These are phyloP conservation scores for Augiades crinisus DNA, from an alignment of 2,888 invertebrate species.

Conservation along the genomic window DNA sequence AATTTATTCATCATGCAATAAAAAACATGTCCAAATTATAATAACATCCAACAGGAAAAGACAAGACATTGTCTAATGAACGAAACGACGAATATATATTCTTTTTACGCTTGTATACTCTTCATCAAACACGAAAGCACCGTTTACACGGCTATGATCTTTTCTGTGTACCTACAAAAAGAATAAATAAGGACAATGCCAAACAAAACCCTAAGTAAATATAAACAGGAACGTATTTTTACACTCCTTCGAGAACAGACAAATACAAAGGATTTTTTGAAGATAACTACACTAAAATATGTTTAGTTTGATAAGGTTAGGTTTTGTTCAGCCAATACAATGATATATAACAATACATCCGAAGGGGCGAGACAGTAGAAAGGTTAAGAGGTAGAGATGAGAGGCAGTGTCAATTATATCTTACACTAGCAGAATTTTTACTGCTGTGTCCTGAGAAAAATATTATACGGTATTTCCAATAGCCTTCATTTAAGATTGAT, in stretches of 20 bases:
- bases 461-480: too few relatives aligned
- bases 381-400: too few relatives aligned
- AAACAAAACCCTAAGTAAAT: constrained; percentile 2
- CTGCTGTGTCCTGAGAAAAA: too few relatives aligned
- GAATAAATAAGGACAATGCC: background rate
- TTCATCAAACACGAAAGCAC: background rate
- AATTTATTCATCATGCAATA: too few relatives aligned
- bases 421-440: too few relatives aligned
- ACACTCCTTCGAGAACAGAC: background rate
- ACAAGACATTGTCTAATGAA: background rate
- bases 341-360: too few relatives aligned
- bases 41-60: background rate
- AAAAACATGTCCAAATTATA: background rate
- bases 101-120: background rate
- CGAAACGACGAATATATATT: background rate
- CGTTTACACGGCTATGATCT: background rate
- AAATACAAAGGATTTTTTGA: background rate
- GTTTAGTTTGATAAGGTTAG: too few relatives aligned
- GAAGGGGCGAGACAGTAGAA: too few relatives aligned
- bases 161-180: background rate
- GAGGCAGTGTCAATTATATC: too few relatives aligned
- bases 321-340: too few relatives aligned
- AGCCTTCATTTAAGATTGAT: too few relatives aligned
- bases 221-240: background rate
- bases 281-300: too few relatives aligned